Evolutionary conservation across 2,113 vertebrate genomes (phyloP).

Genomic region (Sclerurus mexicanus): DNA sequence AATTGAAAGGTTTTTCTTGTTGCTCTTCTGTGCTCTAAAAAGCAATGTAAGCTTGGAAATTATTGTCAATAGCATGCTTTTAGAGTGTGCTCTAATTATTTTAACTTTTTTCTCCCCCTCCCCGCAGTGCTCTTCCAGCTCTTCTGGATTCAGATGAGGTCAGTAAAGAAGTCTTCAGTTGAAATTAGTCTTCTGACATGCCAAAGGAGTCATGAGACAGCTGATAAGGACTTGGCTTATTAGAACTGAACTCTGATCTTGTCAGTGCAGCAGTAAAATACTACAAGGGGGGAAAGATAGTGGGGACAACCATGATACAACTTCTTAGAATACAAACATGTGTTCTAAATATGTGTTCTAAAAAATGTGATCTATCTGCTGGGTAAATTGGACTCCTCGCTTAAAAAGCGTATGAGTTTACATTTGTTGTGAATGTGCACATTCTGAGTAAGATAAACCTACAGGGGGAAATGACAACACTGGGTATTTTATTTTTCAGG

Average conservation of each 20-base stretch:
- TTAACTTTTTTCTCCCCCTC: background rate
- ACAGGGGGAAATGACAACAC: rapidly evolving
- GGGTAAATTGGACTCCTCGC: background rate
- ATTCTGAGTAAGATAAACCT: background rate
- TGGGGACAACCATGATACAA: background rate
- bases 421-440: background rate
- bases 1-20: background rate
- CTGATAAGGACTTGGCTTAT: background rate
- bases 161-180: constrained; percentile 60
- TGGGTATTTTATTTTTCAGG: constrained; percentile 58
- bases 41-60: background rate
- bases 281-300: background rate
- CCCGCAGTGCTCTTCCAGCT: constrained; percentile 78
- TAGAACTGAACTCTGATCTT: background rate
- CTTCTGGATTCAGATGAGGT: constrained; percentile 86
- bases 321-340: background rate
- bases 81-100: background rate
- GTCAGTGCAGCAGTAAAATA: background rate
- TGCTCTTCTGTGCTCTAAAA: background rate
- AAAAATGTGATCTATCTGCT: background rate
- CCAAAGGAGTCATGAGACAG: constrained; percentile 6
- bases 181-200: constrained; percentile 26
- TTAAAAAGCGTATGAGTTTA: background rate
- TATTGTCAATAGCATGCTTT: background rate
- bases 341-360: background rate